phyloP scores from a whole-genome alignment of 2,888 invertebrate genomes.

The Cephonodes hylas region DNA sequence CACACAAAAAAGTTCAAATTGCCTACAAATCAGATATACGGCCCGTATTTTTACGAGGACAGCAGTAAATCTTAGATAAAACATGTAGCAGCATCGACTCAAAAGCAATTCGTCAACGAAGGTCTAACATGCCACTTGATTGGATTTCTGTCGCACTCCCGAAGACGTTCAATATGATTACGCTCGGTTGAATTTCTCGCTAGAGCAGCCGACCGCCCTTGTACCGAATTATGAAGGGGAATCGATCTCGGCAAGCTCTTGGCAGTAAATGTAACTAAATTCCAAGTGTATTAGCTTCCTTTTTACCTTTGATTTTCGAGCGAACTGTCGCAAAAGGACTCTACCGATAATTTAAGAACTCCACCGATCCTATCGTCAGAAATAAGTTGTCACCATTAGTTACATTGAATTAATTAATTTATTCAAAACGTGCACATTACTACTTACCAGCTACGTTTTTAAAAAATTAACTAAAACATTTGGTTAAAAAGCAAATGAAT shows the following conservation, averaged over 20 bases:
- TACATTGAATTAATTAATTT: too few relatives aligned
- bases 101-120: constrained; percentile 14
- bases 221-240: neutral
- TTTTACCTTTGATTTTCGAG: neutral
- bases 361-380: too few relatives aligned
- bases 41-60: neutral
- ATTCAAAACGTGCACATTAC: too few relatives aligned
- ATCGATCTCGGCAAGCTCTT: neutral
- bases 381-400: too few relatives aligned
- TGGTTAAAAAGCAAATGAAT: too few relatives aligned
- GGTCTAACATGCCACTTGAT: constrained; percentile 28
- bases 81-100: constrained; percentile 19
- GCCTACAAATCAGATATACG: neutral
- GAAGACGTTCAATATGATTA: constrained; percentile 31
- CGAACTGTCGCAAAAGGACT: too few relatives aligned
- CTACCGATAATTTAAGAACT: too few relatives aligned
- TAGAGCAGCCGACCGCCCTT: constrained; percentile 21
- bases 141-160: constrained; percentile 29
- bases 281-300: neutral
- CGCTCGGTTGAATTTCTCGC: constrained; percentile 31
- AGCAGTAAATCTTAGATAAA: constrained; percentile 19
- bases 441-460: too few relatives aligned
- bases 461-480: too few relatives aligned
- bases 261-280: neutral
- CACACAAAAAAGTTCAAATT: neutral